A percentile compares a stretch with the other conserved stretches of the same genome.
phyloP scores from a whole-genome alignment of 2,113 vertebrate species.

The Sialia sialis region DNA sequence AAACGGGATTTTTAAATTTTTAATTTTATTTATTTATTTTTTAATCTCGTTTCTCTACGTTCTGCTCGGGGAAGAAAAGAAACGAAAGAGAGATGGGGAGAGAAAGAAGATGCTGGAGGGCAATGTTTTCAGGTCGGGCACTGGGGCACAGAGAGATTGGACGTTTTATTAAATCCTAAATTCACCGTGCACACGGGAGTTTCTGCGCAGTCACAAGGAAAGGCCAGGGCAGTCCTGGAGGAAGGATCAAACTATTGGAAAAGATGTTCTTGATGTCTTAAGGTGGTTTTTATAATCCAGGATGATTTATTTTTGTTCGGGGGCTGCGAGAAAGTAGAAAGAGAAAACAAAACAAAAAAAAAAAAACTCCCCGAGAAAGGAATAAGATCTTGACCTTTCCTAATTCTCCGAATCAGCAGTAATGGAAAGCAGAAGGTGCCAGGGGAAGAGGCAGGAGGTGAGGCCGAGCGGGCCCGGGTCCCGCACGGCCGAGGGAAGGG shows the following conservation, averaged over 20 bases:
- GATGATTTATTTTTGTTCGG: slow-evolving; percentile 21
- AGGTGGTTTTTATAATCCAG: slow-evolving; percentile 34
- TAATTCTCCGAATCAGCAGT: slow-evolving; percentile 46
- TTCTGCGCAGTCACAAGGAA: neutral
- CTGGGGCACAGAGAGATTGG: neutral
- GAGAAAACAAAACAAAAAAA: slow-evolving; percentile 36
- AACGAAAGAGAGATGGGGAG: neutral
- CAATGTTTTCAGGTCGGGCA: neutral
- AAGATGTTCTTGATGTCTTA: neutral
- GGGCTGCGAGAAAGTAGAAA: slow-evolving; percentile 22
- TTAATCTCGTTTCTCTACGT: neutral
- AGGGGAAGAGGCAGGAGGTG: neutral
- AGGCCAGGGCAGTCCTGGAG: neutral
- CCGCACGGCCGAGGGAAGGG: neutral
- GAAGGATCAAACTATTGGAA: neutral
- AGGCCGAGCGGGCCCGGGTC: neutral
- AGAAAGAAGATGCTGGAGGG: neutral
- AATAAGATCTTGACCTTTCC: slow-evolving; percentile 48
- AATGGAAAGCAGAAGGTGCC: slow-evolving; percentile 52
- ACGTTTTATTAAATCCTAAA: slow-evolving; percentile 35
- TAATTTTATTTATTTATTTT: neutral
- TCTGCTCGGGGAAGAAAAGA: neutral
- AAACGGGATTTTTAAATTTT: neutral
- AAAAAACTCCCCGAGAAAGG: slow-evolving; percentile 5
- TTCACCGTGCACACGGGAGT: slow-evolving; percentile 1